Percentiles rank a stretch among this genome's conserved stretches.
These are phyloP conservation scores for Corapipo altera DNA, from an alignment of 2,113 vertebrate species.

Conservation along the genomic window DNA sequence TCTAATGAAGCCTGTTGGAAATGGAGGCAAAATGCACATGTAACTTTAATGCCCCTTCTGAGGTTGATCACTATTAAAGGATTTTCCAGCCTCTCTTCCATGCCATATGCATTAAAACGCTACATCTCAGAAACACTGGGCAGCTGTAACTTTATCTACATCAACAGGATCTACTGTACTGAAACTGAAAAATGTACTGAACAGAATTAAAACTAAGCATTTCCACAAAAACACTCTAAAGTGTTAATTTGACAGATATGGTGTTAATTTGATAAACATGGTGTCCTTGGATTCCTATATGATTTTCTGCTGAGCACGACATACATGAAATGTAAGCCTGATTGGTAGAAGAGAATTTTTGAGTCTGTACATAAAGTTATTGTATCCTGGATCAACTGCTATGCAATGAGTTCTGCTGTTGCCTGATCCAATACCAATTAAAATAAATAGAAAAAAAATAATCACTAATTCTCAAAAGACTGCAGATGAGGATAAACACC, in stretches of 20 bases:
- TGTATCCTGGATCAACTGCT: background rate
- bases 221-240: background rate
- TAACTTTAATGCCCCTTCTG: background rate
- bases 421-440: background rate
- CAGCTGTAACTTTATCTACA: background rate
- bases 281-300: background rate
- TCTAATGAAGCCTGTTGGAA: background rate
- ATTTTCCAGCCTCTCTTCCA: background rate
- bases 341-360: background rate
- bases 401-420: background rate
- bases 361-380: background rate
- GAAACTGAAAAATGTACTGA: background rate
- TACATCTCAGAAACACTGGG: accelerated
- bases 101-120: no score
- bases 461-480: background rate
- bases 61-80: background rate
- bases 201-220: background rate
- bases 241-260: background rate
- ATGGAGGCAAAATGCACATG: background rate
- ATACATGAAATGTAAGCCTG: background rate
- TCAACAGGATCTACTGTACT: background rate
- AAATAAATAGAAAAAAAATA: background rate
- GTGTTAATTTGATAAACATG: background rate
- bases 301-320: background rate
- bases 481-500: background rate